Percentiles rank a stretch among this genome's conserved stretches.
These are phyloP conservation scores for Neodiprion lecontei DNA, from an alignment of 1,140 invertebrate species.

Conservation along the genomic window DNA sequence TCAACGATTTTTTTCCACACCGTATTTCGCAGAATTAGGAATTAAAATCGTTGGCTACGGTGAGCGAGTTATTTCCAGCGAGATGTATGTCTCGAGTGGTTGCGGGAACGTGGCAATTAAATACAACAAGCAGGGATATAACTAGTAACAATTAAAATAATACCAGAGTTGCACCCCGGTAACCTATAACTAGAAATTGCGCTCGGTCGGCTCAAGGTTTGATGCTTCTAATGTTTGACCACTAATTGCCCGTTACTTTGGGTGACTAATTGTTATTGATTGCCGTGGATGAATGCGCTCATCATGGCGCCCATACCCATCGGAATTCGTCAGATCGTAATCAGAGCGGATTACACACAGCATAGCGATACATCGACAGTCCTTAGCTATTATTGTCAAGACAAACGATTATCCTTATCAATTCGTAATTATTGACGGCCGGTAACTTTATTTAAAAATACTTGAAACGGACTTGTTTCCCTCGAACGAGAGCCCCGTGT, in stretches of 20 bases:
- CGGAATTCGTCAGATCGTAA: background rate
- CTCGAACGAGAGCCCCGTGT: too few relatives aligned
- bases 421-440: background rate
- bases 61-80: background rate
- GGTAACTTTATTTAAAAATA: background rate
- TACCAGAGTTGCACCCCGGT: constrained; percentile 33
- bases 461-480: too few relatives aligned
- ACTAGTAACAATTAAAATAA: constrained; percentile 56
- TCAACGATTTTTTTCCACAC: background rate
- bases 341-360: background rate
- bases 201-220: constrained; percentile 36
- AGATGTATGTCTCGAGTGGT: background rate
- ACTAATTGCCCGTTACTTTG: constrained; percentile 14
- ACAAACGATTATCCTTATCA: background rate
- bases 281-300: constrained; percentile 26
- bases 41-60: background rate
- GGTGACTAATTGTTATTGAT: constrained; percentile 39
- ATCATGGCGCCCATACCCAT: background rate
- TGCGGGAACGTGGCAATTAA: constrained; percentile 7
- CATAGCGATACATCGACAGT: background rate
- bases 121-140: background rate
- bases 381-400: background rate
- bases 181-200: constrained; percentile 26
- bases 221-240: constrained; percentile 33
- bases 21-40: too few relatives aligned